Conservation (phyloP, 2,888 invertebrate species). For the Drosophila peninsularis region DNA sequence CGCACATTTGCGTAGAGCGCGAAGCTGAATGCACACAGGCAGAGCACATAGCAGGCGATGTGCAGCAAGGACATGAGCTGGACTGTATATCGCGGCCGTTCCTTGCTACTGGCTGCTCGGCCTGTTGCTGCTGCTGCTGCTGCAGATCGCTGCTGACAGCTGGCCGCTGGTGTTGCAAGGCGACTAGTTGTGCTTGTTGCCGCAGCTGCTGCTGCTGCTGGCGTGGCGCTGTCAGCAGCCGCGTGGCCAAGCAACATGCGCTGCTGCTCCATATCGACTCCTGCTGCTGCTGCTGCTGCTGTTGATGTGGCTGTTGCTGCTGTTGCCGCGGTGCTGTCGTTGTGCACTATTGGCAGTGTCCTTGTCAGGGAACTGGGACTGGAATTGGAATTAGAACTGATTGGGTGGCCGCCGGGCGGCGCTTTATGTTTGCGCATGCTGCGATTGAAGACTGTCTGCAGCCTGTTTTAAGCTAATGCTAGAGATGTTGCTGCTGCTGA, state of each 20-base stretch:
- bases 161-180: slow-evolving; percentile 36
- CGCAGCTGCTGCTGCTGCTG: slow-evolving; percentile 41
- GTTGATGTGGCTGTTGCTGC: slow-evolving; percentile 19
- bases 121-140: slow-evolving; percentile 35
- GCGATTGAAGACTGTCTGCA: slow-evolving; percentile 48
- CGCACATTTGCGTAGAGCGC: slow-evolving; percentile 84
- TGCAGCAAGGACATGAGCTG: slow-evolving; percentile 81
- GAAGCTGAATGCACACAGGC: slow-evolving; percentile 84
- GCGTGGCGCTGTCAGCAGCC: slow-evolving; percentile 23
- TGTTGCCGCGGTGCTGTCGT: slow-evolving; percentile 34
- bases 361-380: slow-evolving; percentile 50
- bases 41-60: slow-evolving; percentile 83
- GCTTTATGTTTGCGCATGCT: slow-evolving; percentile 80
- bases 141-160: slow-evolving; percentile 42
- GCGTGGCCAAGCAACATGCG: slow-evolving; percentile 61
- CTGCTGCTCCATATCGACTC: slow-evolving; percentile 57
- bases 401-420: slow-evolving; percentile 63
- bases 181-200: slow-evolving; percentile 49
- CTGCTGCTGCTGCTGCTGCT: slow-evolving; percentile 25
- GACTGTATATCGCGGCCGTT: slow-evolving; percentile 56
- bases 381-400: slow-evolving; percentile 28
- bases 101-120: slow-evolving; percentile 50
- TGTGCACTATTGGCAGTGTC: slow-evolving; percentile 59
- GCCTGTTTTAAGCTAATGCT: slow-evolving; percentile 49
- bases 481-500: slow-evolving; percentile 11